These are phyloP conservation scores for Agriopis aurantiaria DNA, from an alignment of 2,888 invertebrate genomes.

Conservation along the genomic window DNA sequence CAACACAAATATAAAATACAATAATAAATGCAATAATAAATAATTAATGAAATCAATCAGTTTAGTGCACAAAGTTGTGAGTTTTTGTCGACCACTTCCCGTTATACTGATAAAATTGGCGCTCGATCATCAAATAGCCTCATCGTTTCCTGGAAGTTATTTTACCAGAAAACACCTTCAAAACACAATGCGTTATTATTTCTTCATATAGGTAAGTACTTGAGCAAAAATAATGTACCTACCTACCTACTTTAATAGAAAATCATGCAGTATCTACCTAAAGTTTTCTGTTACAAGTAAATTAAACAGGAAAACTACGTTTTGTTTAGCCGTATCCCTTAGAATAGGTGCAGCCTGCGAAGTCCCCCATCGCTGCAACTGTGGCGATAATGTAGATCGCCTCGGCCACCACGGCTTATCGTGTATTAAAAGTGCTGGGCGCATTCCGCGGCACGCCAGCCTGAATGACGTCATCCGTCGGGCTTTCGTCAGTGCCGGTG, in stretches of 20 bases:
- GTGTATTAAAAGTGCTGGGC: too few species aligned
- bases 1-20: too few species aligned
- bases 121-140: slow-evolving; percentile 60
- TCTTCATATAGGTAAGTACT: slow-evolving; percentile 2
- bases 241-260: background rate
- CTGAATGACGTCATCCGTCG: too few species aligned
- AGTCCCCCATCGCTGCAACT: too few species aligned
- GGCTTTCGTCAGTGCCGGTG: too few species aligned
- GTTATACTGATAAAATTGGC: slow-evolving; percentile 61
- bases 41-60: slow-evolving; percentile 39
- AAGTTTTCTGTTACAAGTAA: background rate
- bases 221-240: background rate
- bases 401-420: too few species aligned
- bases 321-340: too few species aligned
- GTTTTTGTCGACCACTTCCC: slow-evolving; percentile 64
- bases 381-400: too few species aligned
- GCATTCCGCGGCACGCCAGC: too few species aligned
- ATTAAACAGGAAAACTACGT: background rate
- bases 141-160: slow-evolving; percentile 67
- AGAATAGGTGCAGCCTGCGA: too few species aligned
- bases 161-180: slow-evolving; percentile 52
- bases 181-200: slow-evolving; percentile 20
- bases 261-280: too few species aligned
- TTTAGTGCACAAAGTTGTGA: slow-evolving; percentile 34
- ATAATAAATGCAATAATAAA: background rate